phyloP scores from a whole-genome alignment of 2,113 vertebrate genomes.

The Notarius quadriscutis region DNA sequence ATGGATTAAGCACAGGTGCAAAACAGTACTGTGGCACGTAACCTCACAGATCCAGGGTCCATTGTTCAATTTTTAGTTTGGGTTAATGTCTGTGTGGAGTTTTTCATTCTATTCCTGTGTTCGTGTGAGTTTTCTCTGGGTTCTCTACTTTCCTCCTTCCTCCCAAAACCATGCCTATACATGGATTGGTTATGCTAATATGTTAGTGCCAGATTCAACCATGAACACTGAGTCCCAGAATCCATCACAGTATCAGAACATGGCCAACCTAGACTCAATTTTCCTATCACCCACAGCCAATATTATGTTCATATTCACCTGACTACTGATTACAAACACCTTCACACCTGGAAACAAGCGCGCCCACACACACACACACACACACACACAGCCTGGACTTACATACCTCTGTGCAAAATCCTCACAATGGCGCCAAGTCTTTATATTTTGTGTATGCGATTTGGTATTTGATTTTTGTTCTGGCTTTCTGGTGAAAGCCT shows the following conservation, averaged over 20 bases:
- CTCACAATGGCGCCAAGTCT: not conserved
- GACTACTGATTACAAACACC: conserved; percentile 1
- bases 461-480: not conserved
- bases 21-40: not conserved
- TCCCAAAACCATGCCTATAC: not conserved
- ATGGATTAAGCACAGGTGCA: not conserved
- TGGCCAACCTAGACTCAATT: not conserved
- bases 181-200: not conserved
- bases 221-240: not conserved
- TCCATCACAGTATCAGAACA: not conserved
- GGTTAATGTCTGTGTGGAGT: not conserved
- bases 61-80: not conserved
- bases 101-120: not conserved
- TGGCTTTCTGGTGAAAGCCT: not conserved
- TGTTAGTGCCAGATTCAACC: not conserved
- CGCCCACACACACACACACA: not conserved
- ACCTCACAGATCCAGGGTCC: not conserved
- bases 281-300: too few relatives aligned
- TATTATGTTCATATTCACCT: not conserved
- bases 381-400: too few relatives aligned
- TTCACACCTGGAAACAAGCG: not conserved
- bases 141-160: not conserved
- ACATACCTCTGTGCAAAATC: not conserved
- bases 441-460: not conserved
- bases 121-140: not conserved